Evolutionary conservation across 2,113 vertebrate species (phyloP), one percentile per base, ranked within the genome.

Genomic region (Scytalopus superciliaris): DNA sequence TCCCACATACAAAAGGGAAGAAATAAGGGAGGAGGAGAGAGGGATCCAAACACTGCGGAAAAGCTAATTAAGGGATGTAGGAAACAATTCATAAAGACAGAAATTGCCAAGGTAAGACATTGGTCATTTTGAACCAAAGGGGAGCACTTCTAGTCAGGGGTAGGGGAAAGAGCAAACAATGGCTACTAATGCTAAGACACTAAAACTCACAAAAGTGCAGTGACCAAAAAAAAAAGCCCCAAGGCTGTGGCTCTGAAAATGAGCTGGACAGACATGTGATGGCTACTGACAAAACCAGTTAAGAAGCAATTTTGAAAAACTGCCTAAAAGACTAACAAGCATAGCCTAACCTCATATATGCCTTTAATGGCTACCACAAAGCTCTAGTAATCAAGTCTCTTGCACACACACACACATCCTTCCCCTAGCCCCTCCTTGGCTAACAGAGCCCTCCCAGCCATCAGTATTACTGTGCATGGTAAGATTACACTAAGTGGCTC

Each of bases 241-340:
- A 52, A 27, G 6, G 13, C 42, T 35, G 24, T 76, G 44, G 27
- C 62, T 84, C 33, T 62, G 35, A 68, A 70, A 42, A 31, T 0
- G 1, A 85, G 50, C 14, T 60, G 49, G 28, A 15, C 44, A 59
- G 80, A 31, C 30, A 37, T 1, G 0, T 1, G 1, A 6, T 28
- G 28, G 9, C 77, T 60, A 5, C 55, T 93, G 53, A 47, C 53
- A 85, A 37, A 15, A 42, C 6, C 19, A 64, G 40, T 33, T 59
- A 19, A 56, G 16, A 42, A 52, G 13, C 16, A 19, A 47, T 44
- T 83, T 31, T 40, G 19, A 45, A 40, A 86, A 85, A 19, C 35
- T 18, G 9, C 35, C 19, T 17, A 12, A 24, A 3, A 9, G 6
- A 21, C 6, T 11, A 44, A 49, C n/a, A 69, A 56, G 57, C 25